Conservation (phyloP, 2,888 invertebrate genomes). For the Drosophila setosimentum region DNA sequence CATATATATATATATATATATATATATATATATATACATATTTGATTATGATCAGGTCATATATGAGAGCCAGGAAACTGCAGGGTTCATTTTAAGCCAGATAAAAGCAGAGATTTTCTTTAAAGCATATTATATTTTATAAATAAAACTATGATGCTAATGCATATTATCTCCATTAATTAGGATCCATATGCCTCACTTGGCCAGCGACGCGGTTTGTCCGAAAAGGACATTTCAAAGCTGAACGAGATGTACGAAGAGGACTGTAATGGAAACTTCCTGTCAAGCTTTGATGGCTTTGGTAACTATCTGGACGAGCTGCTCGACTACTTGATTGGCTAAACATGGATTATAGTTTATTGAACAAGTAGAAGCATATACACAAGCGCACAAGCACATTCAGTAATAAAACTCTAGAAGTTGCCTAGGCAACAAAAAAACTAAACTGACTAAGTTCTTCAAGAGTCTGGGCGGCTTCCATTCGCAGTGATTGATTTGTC, state of each 20-base stretch:
- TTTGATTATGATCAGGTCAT: neutral
- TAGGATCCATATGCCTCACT: constrained; percentile 85
- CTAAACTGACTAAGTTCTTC: constrained; percentile 84
- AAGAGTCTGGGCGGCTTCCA: constrained; percentile 83
- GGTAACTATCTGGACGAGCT: constrained; percentile 74
- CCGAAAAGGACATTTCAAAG: constrained; percentile 86
- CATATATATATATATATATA: neutral
- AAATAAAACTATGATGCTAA: neutral
- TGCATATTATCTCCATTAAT: constrained; percentile 2
- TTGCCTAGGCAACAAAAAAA: constrained; percentile 69
- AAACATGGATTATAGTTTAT: constrained; percentile 30
- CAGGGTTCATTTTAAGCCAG: neutral
- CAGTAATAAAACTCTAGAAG: constrained; percentile 23
- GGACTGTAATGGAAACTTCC: constrained; percentile 76
- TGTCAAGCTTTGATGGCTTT: constrained; percentile 70
- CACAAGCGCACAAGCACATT: constrained; percentile 7
- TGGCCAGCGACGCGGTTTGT: constrained; percentile 87
- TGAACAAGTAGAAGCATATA: constrained; percentile 7
- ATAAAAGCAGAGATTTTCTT: neutral
- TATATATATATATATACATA: neutral
- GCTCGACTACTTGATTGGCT: constrained; percentile 74
- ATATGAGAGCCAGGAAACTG: neutral
- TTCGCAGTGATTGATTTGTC: constrained; percentile 68
- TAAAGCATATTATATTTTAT: neutral
- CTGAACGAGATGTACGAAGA: constrained; percentile 86